Evolutionary conservation across 2,797 vertebrate species (phyloP).

Genomic region (Synanceia verrucosa): DNA sequence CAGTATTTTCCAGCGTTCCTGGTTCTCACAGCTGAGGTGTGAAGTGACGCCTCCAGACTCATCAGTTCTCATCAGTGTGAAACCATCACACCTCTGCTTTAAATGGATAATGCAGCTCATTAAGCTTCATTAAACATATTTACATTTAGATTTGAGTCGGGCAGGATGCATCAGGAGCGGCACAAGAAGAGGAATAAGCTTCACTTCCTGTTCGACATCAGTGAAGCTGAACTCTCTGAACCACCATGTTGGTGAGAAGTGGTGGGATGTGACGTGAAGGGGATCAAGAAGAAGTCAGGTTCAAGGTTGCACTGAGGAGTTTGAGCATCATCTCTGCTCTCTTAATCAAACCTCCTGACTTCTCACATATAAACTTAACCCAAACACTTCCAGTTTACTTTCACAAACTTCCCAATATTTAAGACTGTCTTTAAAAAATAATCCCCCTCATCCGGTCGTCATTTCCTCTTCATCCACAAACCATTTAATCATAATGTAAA

Average conservation of each 20-base stretch:
- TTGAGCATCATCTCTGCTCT: neutral
- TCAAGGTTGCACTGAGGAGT: slow-evolving; percentile 50
- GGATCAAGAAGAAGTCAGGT: slow-evolving; percentile 34
- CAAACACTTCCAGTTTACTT: neutral
- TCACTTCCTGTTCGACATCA: too few relatives aligned
- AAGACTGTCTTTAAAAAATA: neutral
- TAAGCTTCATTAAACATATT: slow-evolving; percentile 72
- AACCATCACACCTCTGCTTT: slow-evolving; percentile 76
- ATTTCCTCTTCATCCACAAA: too few relatives aligned
- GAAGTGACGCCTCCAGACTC: slow-evolving; percentile 75
- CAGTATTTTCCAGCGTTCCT: slow-evolving; percentile 22
- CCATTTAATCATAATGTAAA: too few relatives aligned
- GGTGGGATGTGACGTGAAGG: slow-evolving; percentile 24
- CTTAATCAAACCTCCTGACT: neutral
- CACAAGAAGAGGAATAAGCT: neutral
- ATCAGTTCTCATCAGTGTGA: slow-evolving; percentile 74
- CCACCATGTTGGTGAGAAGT: slow-evolving; percentile 26
- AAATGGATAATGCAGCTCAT: slow-evolving; percentile 69
- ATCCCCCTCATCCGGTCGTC: too few relatives aligned
- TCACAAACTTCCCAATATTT: neutral
- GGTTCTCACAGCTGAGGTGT: slow-evolving; percentile 80
- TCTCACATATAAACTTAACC: neutral
- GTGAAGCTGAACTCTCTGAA: too few relatives aligned
- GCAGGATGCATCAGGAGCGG: neutral
- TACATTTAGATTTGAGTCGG: slow-evolving; percentile 21